Percentiles rank a stretch among this genome's conserved stretches.
Evolutionary conservation across 2,113 vertebrate species (phyloP).

Genomic region (Seriola dumerili): DNA sequence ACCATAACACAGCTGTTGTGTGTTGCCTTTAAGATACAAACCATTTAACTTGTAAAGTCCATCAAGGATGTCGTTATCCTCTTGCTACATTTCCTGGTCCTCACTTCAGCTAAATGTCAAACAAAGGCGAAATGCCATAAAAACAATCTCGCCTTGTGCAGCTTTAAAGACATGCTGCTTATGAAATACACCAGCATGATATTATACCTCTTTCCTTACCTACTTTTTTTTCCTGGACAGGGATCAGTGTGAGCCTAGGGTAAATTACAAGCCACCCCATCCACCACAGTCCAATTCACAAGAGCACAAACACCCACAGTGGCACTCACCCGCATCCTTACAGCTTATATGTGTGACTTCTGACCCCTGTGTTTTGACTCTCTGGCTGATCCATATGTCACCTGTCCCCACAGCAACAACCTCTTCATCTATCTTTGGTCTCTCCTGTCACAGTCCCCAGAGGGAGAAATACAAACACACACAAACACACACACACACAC

Average conservation of each 20-base stretch:
- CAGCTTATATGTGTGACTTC: conserved; percentile 31
- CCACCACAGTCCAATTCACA: not conserved
- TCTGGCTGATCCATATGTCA: conserved; percentile 37
- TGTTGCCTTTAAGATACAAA: conserved; percentile 15
- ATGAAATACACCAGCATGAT: not conserved
- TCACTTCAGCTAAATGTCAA: conserved; percentile 19
- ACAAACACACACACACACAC: conserved; percentile 2
- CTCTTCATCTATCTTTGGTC: conserved; percentile 23
- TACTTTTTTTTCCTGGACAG: not conserved
- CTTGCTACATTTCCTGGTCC: not conserved
- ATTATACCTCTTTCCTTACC: not conserved
- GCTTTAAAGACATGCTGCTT: conserved; percentile 1
- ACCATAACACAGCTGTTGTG: not conserved
- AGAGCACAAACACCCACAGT: not conserved
- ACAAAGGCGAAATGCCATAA: conserved; percentile 1
- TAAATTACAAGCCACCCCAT: not conserved
- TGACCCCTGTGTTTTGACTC: conserved; percentile 31
- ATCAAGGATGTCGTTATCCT: not conserved
- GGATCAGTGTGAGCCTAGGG: not conserved
- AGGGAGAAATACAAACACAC: conserved; percentile 38
- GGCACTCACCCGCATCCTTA: conserved; percentile 26
- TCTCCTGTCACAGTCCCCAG: conserved; percentile 14
- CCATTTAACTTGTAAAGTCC: conserved; percentile 20
- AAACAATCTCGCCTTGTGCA: not conserved
- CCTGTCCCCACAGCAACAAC: conserved; percentile 32